These are phyloP conservation scores for Gasterosteus nipponicus DNA, from an alignment of 2,113 vertebrate species.

Conservation along the genomic window DNA sequence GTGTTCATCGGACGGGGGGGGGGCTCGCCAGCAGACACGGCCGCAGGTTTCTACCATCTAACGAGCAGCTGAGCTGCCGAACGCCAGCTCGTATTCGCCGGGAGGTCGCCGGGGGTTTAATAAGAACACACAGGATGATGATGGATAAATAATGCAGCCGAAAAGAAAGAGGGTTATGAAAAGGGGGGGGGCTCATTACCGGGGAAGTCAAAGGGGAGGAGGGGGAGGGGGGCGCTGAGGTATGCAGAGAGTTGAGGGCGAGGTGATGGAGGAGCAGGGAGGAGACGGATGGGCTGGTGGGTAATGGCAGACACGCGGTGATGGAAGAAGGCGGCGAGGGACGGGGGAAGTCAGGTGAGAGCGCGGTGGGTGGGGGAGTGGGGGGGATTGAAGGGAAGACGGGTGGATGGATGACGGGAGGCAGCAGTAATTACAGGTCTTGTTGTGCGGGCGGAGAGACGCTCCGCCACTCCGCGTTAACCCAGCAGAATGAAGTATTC, in stretches of 20 bases:
- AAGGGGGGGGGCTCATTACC: conserved; percentile 56
- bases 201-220: conserved; percentile 15
- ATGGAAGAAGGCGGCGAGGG: conserved; percentile 2
- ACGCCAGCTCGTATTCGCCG: conserved; percentile 58
- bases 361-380: conserved; percentile 31
- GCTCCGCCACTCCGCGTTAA: conserved; percentile 68
- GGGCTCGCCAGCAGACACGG: conserved; percentile 59
- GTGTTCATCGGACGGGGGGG: conserved; percentile 25
- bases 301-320: not conserved
- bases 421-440: conserved; percentile 60
- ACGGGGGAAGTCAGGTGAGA: conserved; percentile 47
- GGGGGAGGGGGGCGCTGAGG: conserved; percentile 11
- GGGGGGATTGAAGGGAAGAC: conserved; percentile 32
- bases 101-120: conserved; percentile 26
- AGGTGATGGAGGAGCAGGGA: conserved; percentile 9
- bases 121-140: conserved; percentile 25
- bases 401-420: conserved; percentile 49
- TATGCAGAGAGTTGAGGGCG: conserved; percentile 25
- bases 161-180: conserved; percentile 17
- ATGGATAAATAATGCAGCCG: conserved; percentile 46
- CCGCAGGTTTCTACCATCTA: conserved; percentile 70
- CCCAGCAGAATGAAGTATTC: conserved; percentile 74
- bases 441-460: conserved; percentile 53
- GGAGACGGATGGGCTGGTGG: conserved; percentile 35
- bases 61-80: conserved; percentile 68